Base-by-base conservation (phyloP, 1,140 invertebrate species). In the Leptonema lineaticorne region DNA sequence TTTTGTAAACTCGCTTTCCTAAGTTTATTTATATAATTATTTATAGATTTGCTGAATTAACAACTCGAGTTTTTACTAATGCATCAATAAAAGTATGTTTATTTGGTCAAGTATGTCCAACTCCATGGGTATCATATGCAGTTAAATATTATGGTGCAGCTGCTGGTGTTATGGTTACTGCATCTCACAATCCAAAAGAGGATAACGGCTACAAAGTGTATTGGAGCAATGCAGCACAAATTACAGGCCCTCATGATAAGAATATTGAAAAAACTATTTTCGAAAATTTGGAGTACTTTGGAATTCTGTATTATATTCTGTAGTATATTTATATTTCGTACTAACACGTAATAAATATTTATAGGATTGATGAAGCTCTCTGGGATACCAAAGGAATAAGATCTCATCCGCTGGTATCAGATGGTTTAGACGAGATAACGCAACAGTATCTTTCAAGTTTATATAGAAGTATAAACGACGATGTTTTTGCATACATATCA, bases 201-300 rank as follows among this genome's bases (percentile, higher is more conserved):
- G 97, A 99, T 77, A 99, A 99, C 81, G 98, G 98, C 3, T 99
- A 99, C 77, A 99, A 99, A 85, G 94, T 98, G 3, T 99, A 98
- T 78, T 97, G 95, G 91, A 82, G 83, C 20, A 98, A 98, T 81
- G 95, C 95, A 1, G 89, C 92, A n/a, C 97, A 98, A 87, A 98
- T 99, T 50, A 92, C 97, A 60, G 81, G 90, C 0, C 97, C 97
- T 0, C 90, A 93, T 74, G 97, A 99, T 79, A 90, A 90, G 76
- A 86, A 87, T 50, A 98, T 99, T 68, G 88, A 97, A 73, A 81
- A 88, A 20, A 80, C 82, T 45, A 99, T 99, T 74, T 74, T 89
- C 53, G 79, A 90, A 26, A 92, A 93, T 81, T 84, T 97, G 22
- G 81, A 89, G 74, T 78, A 28, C 80, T 45, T 30, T 74, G 24